These are phyloP conservation scores for Acanthosepion esculentum DNA, from an alignment of 2,888 invertebrate species.

Conservation along the genomic window DNA sequence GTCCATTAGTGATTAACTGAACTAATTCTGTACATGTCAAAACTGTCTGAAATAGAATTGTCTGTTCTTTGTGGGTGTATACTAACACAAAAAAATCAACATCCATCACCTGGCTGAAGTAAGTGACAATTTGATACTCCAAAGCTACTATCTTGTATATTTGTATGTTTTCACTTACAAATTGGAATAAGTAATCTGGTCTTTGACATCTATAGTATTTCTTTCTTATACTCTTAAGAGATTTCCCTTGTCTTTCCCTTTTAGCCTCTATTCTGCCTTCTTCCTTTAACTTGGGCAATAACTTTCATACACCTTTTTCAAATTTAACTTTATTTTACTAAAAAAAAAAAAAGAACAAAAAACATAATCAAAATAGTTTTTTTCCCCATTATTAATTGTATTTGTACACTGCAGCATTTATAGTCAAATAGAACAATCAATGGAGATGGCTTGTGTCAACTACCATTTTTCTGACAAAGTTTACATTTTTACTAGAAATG, in stretches of 20 bases:
- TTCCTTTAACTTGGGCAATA: background rate
- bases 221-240: background rate
- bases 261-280: background rate
- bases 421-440: background rate
- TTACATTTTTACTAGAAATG: background rate
- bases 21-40: no score
- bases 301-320: background rate
- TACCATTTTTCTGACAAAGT: background rate
- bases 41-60: no score
- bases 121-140: background rate
- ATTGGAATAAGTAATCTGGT: background rate
- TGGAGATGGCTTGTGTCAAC: constrained; percentile 16
- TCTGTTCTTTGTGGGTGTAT: no score
- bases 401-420: background rate
- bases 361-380: background rate
- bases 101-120: background rate
- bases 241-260: background rate
- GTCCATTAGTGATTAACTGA: no score
- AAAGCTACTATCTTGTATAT: background rate
- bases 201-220: background rate
- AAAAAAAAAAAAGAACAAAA: background rate
- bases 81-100: background rate
- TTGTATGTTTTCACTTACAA: background rate
- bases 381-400: background rate
- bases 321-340: background rate